Evolutionary conservation across 2,797 vertebrate genomes (phyloP), one percentile per base, ranked within the genome.

Genomic region (Sebastes hubbsi): DNA sequence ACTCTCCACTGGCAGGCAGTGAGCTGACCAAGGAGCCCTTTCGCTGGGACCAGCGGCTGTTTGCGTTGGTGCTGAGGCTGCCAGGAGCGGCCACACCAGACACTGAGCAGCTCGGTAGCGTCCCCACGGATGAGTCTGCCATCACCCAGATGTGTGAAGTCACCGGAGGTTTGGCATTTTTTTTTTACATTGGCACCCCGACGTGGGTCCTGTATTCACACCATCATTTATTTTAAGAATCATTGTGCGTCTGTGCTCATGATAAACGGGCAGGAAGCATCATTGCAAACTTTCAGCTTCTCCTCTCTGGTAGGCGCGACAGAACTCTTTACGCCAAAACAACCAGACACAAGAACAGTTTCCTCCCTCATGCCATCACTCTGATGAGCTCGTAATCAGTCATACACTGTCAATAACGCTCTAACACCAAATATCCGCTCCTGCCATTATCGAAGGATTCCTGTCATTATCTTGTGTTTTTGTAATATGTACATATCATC

Each of bases 101-200:
- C 84, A 97, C 96, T 4, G 98, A 99, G 93, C 98, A 98, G 88
- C 96, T 99, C n/a, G 98, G 99, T 77, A 98, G 98, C 62, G 97
- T 99, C 81, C 98, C 98, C 87, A 97, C 97, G 5, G 99, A 99
- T 79, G 98, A 99, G 81, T 99, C 98, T 20, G 96, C 98, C 56
- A 97, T 99, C 93, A 98, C 99, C 54, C 98, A 99, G 95, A 99
- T 99, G 98, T 99, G 99, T 77, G 99, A 99, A 95, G 98, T 99
- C 92, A 99, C 98, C 42, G 99, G 99, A 98, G 99, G 99, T 99
- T 95, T 4, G 86, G 1, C 38, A 6, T 72, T 60, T 73, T 73
- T 73, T 73, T 72, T 9, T 72, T 54, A n/a, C 3, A 61, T 72
- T 67, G 18, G n/a, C 30, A 11, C 18, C n/a, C 18, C 14, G 42